A percentile compares a stretch with the other conserved stretches of the same genome.
Evolutionary conservation across 2,113 vertebrate genomes (phyloP).

Genomic region (Bagarius yarrelli): DNA sequence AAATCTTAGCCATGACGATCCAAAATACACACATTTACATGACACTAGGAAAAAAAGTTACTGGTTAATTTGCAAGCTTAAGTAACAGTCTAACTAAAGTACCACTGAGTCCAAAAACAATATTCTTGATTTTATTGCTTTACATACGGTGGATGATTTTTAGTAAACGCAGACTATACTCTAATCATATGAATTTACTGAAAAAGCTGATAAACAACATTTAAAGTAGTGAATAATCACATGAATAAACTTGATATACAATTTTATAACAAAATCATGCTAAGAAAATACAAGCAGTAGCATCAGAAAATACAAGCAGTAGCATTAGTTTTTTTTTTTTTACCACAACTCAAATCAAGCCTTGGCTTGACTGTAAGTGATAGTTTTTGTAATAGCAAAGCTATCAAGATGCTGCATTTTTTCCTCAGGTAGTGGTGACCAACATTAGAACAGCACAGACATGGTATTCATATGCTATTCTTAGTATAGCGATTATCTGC

Average conservation of each 20-base stretch:
- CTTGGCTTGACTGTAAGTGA: neutral
- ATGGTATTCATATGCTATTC: neutral
- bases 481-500: too few relatives aligned
- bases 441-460: neutral
- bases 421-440: neutral
- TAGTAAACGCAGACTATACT: too few relatives aligned
- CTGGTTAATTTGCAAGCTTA: neutral
- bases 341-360: neutral
- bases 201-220: neutral
- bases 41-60: neutral
- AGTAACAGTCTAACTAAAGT: neutral
- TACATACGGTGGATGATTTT: neutral
- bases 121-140: neutral
- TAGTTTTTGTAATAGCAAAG: neutral
- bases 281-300: too few relatives aligned
- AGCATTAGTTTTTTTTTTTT: neutral
- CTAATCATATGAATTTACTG: neutral
- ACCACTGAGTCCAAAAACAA: too few relatives aligned
- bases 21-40: neutral
- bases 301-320: too few relatives aligned
- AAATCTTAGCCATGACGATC: conserved; percentile 9
- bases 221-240: neutral
- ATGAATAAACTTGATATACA: neutral
- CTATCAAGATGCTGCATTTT: neutral
- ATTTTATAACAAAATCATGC: neutral